Evolutionary conservation across 2,797 vertebrate species (phyloP), one percentile per base, ranked within the genome.

Genomic region (Myotis planiceps): DNA sequence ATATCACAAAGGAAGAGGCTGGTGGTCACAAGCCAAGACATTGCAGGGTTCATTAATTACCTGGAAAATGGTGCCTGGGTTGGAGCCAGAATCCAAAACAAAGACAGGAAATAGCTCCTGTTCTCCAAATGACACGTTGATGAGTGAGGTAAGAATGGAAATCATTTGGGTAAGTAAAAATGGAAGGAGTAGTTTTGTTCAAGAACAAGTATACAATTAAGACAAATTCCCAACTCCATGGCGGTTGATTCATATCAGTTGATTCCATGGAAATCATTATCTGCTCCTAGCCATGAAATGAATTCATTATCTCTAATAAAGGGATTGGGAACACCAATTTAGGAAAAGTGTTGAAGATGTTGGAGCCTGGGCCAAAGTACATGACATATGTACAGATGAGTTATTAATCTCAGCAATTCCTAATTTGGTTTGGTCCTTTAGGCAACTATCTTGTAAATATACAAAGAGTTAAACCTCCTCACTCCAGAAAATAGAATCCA

Each of bases 221-320:
- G 94, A 93, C 5, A 0, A 72, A 72, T 6, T 29, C 42, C 45
- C 90, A 34, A 45, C 45, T 9, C 0, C 21, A 1, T 39, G 55
- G 39, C 29, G 27, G 42, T 81, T 95, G 88, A 90, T 96, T 97
- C 65, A 1, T 91, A 97, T 53, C 80, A 90, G 7, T 58, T 95
- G 85, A 92, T 51, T 95, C 96, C 82, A 1, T 34, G 45, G 82
- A 83, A 88, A 68, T 96, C 89, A 76, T 69, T 76, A 5, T 90
- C 92, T 81, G 75, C 93, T 88, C 53, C 39, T 19, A 60, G 75
- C 78, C 89, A 78, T 76, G 92, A 96, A 97, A 97, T 45, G 27
- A 97, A 96, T 96, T 97, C 95, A 96, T 98, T 97, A 75, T 83
- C 71, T 97, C 94, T 91, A 96, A 97, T 97, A 96, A 94, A 90